Base-by-base conservation (phyloP, 2,888 invertebrate species). In the Heliothis peltigera region DNA sequence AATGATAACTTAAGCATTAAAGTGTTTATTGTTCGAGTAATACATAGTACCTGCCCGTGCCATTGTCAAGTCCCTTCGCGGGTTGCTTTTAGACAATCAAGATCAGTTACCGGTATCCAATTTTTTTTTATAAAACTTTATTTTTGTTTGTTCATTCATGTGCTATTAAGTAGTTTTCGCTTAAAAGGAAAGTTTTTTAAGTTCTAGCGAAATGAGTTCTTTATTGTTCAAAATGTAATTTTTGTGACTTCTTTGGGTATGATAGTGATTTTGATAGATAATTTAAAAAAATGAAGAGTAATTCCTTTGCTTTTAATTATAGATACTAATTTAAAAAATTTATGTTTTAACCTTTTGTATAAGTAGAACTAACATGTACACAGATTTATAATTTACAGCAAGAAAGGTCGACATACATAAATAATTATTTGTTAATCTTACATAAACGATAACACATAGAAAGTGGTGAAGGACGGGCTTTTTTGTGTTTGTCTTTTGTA, bases 1-100 rank as follows among this genome's bases (percentile, higher is more conserved):
- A 60, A 39, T 54, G 77, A 65, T 58, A 61, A 61, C 18, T 10
- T 47, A 47, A 55, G 53, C 61, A 28, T 25, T 48, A 46, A 52
- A 28, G 55, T 75, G 56, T 80, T 77, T 79, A 55, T 28, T 15
- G 43, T 51, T 43, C 55, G 75, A 71, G 70, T 75, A 51, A 49
- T 54, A n/a, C 42, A 52, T 63, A 39, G 68, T 75, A 68, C 10
- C 18, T 6, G 15, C 6, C 53, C 32, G 19, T 61, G 19, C 22
- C 44, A 57, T 59, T 66, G 67, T 66, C 67, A 61, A 55, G 69
- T 70, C 70, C 73, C 75, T 78, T 75, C 25, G 71, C 75, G 70
- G 77, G 78, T 84, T 82, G 75, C 81, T 84, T 84, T 83, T 85
- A 82, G 65, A 79, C 70, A 79, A 82, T 81, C 77, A 80, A 82